A percentile compares a stretch with the other conserved stretches of the same genome.
Evolutionary conservation across 2,797 vertebrate species (phyloP).

Genomic region (Podarcis siculus): DNA sequence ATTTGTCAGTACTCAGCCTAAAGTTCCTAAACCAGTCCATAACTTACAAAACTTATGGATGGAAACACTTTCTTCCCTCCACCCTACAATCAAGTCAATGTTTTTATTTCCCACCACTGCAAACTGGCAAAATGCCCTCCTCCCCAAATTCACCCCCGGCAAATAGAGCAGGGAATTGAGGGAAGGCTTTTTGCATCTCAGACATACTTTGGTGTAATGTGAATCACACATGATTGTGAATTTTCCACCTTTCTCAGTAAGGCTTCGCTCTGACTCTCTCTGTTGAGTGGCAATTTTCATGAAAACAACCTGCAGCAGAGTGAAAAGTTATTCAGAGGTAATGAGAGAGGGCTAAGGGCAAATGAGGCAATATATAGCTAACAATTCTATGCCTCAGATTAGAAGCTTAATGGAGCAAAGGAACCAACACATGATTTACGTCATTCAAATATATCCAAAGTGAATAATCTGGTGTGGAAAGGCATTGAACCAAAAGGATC

Average conservation of each 20-base stretch:
- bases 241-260: conserved; percentile 59
- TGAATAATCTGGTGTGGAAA: conserved; percentile 2
- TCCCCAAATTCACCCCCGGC: no score
- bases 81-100: no score
- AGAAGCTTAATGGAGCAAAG: conserved; percentile 57
- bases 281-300: conserved; percentile 69
- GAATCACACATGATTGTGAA: conserved; percentile 69
- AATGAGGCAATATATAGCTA: conserved; percentile 60
- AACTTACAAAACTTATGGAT: no score
- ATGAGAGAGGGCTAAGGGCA: conserved; percentile 51
- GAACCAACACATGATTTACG: conserved; percentile 32
- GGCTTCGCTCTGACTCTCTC: conserved; percentile 14
- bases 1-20: no score
- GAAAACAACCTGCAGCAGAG: conserved; percentile 60
- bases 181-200: no score
- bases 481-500: neutral
- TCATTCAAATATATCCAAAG: conserved; percentile 34
- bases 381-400: conserved; percentile 64
- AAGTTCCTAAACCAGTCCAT: no score
- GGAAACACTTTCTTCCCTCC: no score
- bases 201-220: conserved; percentile 9
- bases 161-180: no score
- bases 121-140: no score
- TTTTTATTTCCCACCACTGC: no score
- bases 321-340: conserved; percentile 69